Evolutionary conservation across 2,888 invertebrate species (phyloP), one percentile per base, ranked within the genome.

Genomic region (Lycocerus yunnanus): DNA sequence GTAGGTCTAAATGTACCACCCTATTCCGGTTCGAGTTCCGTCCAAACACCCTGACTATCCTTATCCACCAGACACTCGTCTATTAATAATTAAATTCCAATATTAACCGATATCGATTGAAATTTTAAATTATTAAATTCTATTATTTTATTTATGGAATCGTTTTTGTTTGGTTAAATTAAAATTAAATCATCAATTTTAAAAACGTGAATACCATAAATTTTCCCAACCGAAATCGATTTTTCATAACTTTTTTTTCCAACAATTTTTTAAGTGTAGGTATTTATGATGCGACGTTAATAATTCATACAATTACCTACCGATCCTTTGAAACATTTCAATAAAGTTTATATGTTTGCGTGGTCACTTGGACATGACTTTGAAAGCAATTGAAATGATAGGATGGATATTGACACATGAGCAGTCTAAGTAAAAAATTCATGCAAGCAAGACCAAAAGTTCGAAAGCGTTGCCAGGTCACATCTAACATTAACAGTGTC

Each of bases 401-500:
- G 71, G 73, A 75, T 75, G 65, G 71, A 71, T 73, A 75, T 75
- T 71, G 73, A 73, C 78, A 71, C 72, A 73, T 75, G 74, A 69
- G 74, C 72, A 72, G 72, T 68, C 27, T 69, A 43, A 15, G 73
- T 78, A 74, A 78, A 78, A 77, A 70, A 78, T 78, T 77, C 75
- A 78, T 72, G 15, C 58, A 66, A 72, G 71, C 78, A 75, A 72
- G 75, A 75, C 72, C 71, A 43, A 66, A 72, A 71, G 72, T 74
- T 68, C 68, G 43, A 68, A 74, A 69, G 27, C 61, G 75, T 75
- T 65, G 71, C 71, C 66, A 72, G 74, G 73, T 75, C 79, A 66
- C 79, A 77, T 79, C 27, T 74, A 78, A 75, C 79, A 78, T 79
- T 79, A 77, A 77, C 75, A 75, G 74, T 70, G 43, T 77, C 75